Evolutionary conservation across 1,140 invertebrate genomes (phyloP).

Genomic region (Notospermus geniculatus): DNA sequence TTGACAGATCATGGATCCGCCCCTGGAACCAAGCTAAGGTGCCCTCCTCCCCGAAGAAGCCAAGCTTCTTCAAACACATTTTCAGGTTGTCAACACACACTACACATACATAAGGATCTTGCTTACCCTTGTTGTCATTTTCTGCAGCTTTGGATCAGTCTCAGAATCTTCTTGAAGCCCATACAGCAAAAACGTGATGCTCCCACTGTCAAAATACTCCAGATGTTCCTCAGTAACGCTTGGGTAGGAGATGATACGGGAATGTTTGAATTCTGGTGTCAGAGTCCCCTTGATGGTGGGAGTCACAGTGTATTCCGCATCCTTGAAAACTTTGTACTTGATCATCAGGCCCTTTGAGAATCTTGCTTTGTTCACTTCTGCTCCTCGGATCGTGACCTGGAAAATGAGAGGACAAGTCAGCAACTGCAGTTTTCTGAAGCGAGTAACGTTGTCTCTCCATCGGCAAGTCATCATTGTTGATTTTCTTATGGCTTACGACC

Average conservation of each 20-base stretch:
- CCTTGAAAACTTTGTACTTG: slow-evolving; percentile 43
- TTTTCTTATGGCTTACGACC: no score
- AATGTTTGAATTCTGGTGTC: slow-evolving; percentile 48
- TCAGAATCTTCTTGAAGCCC: slow-evolving; percentile 49
- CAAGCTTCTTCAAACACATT: no score
- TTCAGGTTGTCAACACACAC: no score
- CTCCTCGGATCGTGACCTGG: slow-evolving; percentile 37
- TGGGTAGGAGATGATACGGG: slow-evolving; percentile 38
- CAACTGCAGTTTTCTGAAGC: neutral
- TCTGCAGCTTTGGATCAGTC: slow-evolving; percentile 44
- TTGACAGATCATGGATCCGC: no score
- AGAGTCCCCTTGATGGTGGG: slow-evolving; percentile 41
- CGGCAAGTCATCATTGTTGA: no score
- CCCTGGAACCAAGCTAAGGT: no score
- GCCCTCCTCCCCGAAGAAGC: no score
- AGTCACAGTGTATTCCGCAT: slow-evolving; percentile 42
- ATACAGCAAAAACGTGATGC: slow-evolving; percentile 52
- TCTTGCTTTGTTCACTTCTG: slow-evolving; percentile 45
- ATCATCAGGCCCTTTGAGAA: slow-evolving; percentile 50
- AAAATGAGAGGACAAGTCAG: neutral
- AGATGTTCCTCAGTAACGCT: slow-evolving; percentile 46
- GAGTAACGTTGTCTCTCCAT: no score
- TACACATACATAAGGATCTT: no score
- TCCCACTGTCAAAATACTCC: slow-evolving; percentile 50
- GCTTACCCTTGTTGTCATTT: slow-evolving; percentile 49